Percentiles rank a stretch among this genome's conserved stretches.
These are phyloP conservation scores for Neostethus bicornis DNA, from an alignment of 2,797 vertebrate genomes.

Conservation along the genomic window DNA sequence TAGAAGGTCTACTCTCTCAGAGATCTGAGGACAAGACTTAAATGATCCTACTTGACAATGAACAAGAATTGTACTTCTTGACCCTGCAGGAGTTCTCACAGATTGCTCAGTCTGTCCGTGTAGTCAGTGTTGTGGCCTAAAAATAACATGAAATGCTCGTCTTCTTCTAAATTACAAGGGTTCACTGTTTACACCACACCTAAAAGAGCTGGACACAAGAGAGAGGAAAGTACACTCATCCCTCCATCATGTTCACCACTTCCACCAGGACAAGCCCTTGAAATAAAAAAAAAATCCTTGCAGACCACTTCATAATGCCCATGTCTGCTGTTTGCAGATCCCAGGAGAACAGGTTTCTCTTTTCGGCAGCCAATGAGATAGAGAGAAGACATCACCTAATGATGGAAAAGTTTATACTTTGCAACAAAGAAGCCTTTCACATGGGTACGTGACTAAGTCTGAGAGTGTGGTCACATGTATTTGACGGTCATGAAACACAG, in stretches of 20 bases:
- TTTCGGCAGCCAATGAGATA: slow-evolving; percentile 49
- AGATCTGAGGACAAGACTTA: too few relatives aligned
- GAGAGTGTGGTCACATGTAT: slow-evolving; percentile 27
- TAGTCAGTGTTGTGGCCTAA: slow-evolving; percentile 15
- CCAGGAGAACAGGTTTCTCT: slow-evolving; percentile 31
- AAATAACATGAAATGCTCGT: slow-evolving; percentile 63
- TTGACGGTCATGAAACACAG: slow-evolving; percentile 43
- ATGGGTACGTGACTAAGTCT: slow-evolving; percentile 56
- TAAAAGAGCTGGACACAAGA: slow-evolving; percentile 34
- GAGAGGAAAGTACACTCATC: slow-evolving; percentile 49
- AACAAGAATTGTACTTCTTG: background rate
- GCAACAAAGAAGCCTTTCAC: slow-evolving; percentile 81
- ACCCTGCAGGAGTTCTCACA: background rate
- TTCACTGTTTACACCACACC: slow-evolving; percentile 59
- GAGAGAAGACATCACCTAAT: slow-evolving; percentile 44
- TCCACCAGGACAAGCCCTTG: slow-evolving; percentile 28
- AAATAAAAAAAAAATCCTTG: slow-evolving; percentile 47
- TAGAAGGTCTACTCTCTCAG: too few relatives aligned
- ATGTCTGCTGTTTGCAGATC: slow-evolving; percentile 54
- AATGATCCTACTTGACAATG: too few relatives aligned
- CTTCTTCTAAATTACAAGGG: slow-evolving; percentile 58
- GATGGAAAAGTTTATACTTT: slow-evolving; percentile 72
- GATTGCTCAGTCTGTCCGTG: slow-evolving; percentile 12
- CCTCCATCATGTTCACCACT: slow-evolving; percentile 25
- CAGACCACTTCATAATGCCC: slow-evolving; percentile 55